A percentile compares a stretch with the other conserved stretches of the same genome.
These are phyloP conservation scores for Sminthurides aquaticus DNA, from an alignment of 2,888 invertebrate species.

Conservation along the genomic window DNA sequence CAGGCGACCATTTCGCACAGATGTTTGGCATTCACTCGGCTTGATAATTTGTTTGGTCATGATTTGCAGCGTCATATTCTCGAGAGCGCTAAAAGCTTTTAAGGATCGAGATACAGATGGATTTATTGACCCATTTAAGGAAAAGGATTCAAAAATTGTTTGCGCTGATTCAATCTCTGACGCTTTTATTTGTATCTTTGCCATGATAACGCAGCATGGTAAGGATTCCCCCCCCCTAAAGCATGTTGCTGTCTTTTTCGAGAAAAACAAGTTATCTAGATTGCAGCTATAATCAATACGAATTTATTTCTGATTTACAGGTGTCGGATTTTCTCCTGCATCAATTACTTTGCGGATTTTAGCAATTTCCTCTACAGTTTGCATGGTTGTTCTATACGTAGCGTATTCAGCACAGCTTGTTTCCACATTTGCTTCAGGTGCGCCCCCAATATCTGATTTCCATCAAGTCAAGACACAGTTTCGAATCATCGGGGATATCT, in stretches of 20 bases:
- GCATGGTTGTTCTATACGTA: background rate
- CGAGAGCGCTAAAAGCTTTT: background rate
- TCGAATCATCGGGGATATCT: background rate
- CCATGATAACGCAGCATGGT: background rate
- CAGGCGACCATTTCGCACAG: background rate
- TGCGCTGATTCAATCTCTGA: background rate
- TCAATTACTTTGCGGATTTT: background rate
- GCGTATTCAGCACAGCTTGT: background rate
- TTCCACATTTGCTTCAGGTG: background rate
- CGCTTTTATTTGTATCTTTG: background rate
- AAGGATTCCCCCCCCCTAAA: no score
- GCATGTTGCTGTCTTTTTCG: no score
- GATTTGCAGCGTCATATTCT: background rate
- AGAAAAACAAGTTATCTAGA: no score
- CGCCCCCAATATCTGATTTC: background rate
- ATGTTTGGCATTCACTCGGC: background rate
- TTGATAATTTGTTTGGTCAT: background rate
- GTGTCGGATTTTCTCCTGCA: background rate
- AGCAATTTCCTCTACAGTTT: background rate
- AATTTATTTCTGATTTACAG: background rate
- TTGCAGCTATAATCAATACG: background rate
- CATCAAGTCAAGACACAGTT: background rate
- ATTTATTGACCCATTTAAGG: background rate
- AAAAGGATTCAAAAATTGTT: background rate
- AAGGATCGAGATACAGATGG: background rate